Evolutionary conservation across 2,888 invertebrate genomes (phyloP).

Genomic region (Flexamia atlantica): DNA sequence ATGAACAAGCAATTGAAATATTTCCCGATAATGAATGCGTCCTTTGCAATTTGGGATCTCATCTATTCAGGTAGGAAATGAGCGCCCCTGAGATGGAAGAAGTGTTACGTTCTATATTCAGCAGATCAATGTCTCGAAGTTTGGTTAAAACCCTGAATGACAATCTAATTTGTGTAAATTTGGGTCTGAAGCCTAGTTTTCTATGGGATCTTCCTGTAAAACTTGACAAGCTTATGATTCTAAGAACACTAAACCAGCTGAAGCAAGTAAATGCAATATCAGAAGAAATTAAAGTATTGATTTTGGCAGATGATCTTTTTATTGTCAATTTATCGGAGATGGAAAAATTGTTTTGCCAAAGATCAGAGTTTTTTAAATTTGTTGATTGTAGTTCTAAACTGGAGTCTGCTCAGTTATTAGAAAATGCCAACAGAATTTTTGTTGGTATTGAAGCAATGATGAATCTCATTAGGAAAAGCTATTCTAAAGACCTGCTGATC

Average conservation of each 20-base stretch:
- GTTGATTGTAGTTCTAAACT: constrained; percentile 48
- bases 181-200: constrained; percentile 70
- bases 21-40: constrained; percentile 76
- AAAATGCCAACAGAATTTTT: constrained; percentile 32
- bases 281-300: constrained; percentile 66
- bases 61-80: constrained; percentile 75
- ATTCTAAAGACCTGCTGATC: background rate
- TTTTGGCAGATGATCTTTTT: constrained; percentile 68
- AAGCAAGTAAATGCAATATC: constrained; percentile 66
- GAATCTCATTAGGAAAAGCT: background rate
- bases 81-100: constrained; percentile 28
- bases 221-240: constrained; percentile 64
- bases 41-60: constrained; percentile 76
- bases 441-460: constrained; percentile 52
- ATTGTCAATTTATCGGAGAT: constrained; percentile 66
- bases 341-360: background rate
- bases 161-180: constrained; percentile 68
- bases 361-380: constrained; percentile 25
- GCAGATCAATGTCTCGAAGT: background rate
- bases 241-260: constrained; percentile 66
- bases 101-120: constrained; percentile 49
- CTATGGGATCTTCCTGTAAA: constrained; percentile 66
- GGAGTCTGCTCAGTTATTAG: constrained; percentile 32
- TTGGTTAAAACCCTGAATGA: background rate
- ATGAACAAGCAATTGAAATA: constrained; percentile 74